Percentiles rank a stretch among this genome's conserved stretches.
phyloP scores from a whole-genome alignment of 1,140 invertebrate species.

The Cydia fagiglandana region DNA sequence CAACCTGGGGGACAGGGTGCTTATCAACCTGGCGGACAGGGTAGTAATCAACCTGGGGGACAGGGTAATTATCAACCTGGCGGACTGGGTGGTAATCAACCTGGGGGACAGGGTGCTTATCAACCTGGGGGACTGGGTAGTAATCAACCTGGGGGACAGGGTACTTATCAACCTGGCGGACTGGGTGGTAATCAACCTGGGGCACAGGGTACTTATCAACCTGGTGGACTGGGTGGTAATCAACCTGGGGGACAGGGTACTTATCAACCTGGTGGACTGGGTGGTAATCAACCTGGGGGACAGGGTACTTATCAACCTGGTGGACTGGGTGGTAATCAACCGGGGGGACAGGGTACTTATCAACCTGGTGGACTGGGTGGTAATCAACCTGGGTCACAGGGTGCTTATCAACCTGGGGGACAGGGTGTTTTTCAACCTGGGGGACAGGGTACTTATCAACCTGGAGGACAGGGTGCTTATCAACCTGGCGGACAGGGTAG shows the following conservation, averaged over 20 bases:
- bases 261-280: neutral
- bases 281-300: slow-evolving; percentile 34
- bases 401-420: slow-evolving; percentile 34
- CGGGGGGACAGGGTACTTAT: neutral
- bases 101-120: neutral
- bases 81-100: neutral
- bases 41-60: neutral
- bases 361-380: neutral
- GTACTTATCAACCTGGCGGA: neutral
- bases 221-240: neutral
- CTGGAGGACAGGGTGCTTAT: neutral
- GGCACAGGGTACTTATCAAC: neutral
- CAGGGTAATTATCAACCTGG: neutral
- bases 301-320: slow-evolving; percentile 32
- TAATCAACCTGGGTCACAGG: neutral
- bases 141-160: slow-evolving; percentile 20
- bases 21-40: no score
- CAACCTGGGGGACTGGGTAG: neutral
- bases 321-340: neutral
- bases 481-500: slow-evolving; percentile 34
- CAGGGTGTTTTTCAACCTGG: slow-evolving; percentile 30
- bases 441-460: slow-evolving; percentile 33
- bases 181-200: neutral
- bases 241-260: neutral
- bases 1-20: no score